Evolutionary conservation across 2,797 vertebrate species (phyloP), one percentile per base, ranked within the genome.

Genomic region (Danionella dracula): DNA sequence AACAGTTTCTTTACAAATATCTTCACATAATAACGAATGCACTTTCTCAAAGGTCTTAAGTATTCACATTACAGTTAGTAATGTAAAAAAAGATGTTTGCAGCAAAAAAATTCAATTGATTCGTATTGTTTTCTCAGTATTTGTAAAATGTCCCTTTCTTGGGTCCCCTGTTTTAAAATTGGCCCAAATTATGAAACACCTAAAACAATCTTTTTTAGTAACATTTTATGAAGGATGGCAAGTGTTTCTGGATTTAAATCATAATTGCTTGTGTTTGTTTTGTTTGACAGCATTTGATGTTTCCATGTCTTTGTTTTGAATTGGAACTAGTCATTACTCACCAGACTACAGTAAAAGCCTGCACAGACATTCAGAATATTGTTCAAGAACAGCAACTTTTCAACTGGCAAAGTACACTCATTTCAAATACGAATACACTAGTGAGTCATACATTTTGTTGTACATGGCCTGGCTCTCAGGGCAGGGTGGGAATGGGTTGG

Each of bases 311-410:
- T 80, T 65, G 64, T 78, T 76, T 68, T 44, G 35, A 35, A 85
- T 76, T 79, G 69, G 68, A 78, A 75, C 71, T 66, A 54, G 56
- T 88, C 85, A 83, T 80, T 82, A 82, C 84, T 87, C 81, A 86
- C 77, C 35, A 45, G 77, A 82, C 82, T 73, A 80, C 87, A 85
- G 86, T 84, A 84, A 88, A 89, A 82, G 82, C 84, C 82, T 86
- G 84, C 86, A 87, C 84, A 87, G 81, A 66, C 51, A 67, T 38
- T 29, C 44, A 46, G 40, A 65, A 16, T 41, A 46, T 64, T 67
- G 65, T 54, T 68, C 40, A 27, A 9, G 0, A 40, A 37, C 11
- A 21, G 19, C 15, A n/a, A n/a, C n/a, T 10, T 4, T 51, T 50
- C 8, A 66, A 4, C 2, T 34, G 21, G 10, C 17, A 27, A 56